Evolutionary conservation across 2,888 invertebrate genomes (phyloP).

Genomic region (Keiferia lycopersicella): DNA sequence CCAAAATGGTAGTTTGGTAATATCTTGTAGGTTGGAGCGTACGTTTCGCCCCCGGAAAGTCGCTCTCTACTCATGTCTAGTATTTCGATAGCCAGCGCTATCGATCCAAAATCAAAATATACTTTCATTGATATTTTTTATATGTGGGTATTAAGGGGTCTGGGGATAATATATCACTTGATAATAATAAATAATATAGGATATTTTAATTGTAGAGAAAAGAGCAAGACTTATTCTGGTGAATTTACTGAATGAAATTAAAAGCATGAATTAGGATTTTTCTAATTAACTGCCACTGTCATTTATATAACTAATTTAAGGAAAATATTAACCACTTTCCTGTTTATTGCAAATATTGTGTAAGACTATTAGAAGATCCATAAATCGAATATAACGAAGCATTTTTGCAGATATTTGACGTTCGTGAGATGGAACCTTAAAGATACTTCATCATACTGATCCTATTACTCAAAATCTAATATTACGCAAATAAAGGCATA

Average conservation of each 20-base stretch:
- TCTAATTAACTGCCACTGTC: constrained; percentile 45
- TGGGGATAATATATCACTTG: constrained; percentile 41
- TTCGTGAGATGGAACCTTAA: background rate
- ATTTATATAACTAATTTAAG: constrained; percentile 23
- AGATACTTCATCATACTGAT: constrained; percentile 2
- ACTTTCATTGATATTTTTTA: constrained; percentile 51
- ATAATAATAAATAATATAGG: constrained; percentile 42
- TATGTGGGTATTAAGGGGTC: constrained; percentile 40
- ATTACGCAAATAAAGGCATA: constrained; percentile 36
- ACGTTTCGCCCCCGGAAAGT: constrained; percentile 28
- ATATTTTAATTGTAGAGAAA: constrained; percentile 46
- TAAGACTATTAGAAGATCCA: constrained; percentile 17
- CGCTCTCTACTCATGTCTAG: constrained; percentile 40
- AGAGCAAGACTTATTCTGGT: constrained; percentile 52
- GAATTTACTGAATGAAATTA: constrained; percentile 45
- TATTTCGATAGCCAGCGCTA: constrained; percentile 24
- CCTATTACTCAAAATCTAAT: constrained; percentile 2
- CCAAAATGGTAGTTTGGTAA: constrained; percentile 5
- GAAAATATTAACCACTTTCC: constrained; percentile 24
- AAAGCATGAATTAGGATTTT: constrained; percentile 43
- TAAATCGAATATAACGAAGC: constrained; percentile 17
- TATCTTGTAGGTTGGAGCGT: background rate
- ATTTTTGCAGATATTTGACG: constrained; percentile 11
- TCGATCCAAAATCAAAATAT: constrained; percentile 32
- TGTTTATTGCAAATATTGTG: constrained; percentile 14